These are phyloP conservation scores for Chaetophractus vellerosus DNA, from an alignment of 2,797 vertebrate species.

Conservation along the genomic window DNA sequence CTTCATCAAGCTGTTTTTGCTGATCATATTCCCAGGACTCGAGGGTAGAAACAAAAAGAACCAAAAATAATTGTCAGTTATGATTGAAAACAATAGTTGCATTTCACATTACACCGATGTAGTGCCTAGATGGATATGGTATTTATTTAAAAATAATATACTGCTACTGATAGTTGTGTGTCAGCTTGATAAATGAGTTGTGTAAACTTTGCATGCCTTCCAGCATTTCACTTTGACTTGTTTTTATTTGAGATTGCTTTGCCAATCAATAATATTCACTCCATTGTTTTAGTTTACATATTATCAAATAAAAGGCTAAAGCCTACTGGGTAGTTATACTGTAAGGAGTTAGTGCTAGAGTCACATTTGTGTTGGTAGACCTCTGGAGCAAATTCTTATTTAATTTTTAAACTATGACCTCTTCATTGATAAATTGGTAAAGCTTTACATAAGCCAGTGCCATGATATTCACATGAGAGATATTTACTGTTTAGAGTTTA, in stretches of 20 bases:
- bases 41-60: not conserved
- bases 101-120: not conserved
- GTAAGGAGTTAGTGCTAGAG: not conserved
- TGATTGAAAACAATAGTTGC: not conserved
- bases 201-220: not conserved
- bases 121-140: not conserved
- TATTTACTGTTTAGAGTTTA: not conserved
- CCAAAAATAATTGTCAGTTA: conserved; percentile 28
- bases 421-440: not conserved
- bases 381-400: not conserved
- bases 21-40: not conserved
- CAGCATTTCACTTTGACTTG: not conserved
- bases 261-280: conserved; percentile 51
- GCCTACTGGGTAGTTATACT: not conserved
- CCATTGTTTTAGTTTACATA: not conserved
- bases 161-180: not conserved
- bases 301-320: not conserved
- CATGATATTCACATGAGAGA: not conserved
- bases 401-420: conserved; percentile 19
- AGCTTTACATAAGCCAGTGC: not conserved
- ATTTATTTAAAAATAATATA: conserved; percentile 44
- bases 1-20: not conserved
- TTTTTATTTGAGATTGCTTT: conserved; percentile 49
- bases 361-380: not conserved
- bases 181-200: not conserved